A percentile compares a stretch with the other conserved stretches of the same genome.
phyloP scores from a whole-genome alignment of 1,140 invertebrate genomes.

The Araneus ventricosus region DNA sequence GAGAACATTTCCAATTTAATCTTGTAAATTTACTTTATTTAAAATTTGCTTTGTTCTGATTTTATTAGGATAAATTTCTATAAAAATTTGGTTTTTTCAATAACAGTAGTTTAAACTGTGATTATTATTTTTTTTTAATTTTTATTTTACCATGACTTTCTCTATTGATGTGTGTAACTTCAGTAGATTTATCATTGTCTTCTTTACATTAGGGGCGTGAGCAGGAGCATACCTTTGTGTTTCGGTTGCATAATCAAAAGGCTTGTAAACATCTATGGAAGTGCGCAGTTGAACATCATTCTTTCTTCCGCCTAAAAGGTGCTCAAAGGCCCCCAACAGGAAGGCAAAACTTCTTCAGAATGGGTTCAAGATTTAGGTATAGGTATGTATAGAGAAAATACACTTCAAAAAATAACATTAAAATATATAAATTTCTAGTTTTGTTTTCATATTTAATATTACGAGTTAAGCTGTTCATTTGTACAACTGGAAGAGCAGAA shows the following conservation, averaged over 20 bases:
- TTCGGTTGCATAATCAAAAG: constrained; percentile 83
- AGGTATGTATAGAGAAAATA: constrained; percentile 60
- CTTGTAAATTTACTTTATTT: no score
- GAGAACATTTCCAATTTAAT: no score
- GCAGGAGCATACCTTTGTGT: constrained; percentile 96
- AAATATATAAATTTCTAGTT: background rate
- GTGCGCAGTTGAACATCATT: constrained; percentile 98
- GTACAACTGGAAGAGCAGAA: no score
- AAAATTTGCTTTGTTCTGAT: no score
- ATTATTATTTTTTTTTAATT: no score
- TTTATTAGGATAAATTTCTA: no score
- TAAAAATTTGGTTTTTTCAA: no score
- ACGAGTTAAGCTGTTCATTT: no score
- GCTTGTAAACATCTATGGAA: constrained; percentile 99
- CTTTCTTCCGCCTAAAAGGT: constrained; percentile 92
- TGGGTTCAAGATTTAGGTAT: constrained; percentile 82
- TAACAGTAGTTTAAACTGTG: no score
- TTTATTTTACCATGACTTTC: no score
- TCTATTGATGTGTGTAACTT: background rate
- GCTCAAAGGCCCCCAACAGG: constrained; percentile 78
- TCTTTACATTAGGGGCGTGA: constrained; percentile 84
- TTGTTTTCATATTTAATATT: no score
- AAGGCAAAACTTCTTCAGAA: constrained; percentile 81
- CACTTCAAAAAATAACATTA: background rate
- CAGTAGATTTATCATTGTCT: background rate